Percentiles rank a stretch among this genome's conserved stretches.
phyloP scores from a whole-genome alignment of 2,888 invertebrate genomes.

The Rhogogaster chlorosoma region DNA sequence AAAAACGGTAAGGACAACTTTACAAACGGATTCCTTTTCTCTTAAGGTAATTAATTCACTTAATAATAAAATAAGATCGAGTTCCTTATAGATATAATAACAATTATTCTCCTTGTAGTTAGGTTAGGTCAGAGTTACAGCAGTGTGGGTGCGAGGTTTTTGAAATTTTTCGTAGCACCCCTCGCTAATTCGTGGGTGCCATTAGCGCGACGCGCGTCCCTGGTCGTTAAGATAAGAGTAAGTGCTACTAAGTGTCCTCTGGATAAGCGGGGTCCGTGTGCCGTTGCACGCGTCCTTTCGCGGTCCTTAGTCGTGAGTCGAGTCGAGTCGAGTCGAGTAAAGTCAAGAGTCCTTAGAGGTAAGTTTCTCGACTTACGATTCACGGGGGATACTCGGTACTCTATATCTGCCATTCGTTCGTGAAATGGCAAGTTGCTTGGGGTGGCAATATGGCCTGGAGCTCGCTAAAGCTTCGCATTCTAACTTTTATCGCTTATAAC shows the following conservation, averaged over 20 bases:
- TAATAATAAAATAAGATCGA: not conserved
- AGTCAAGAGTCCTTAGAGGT: constrained; percentile 28
- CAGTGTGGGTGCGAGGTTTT: constrained; percentile 48
- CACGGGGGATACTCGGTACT: constrained; percentile 30
- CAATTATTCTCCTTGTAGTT: not conserved
- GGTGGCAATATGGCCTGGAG: constrained; percentile 33
- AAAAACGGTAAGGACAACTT: not conserved
- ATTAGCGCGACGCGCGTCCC: constrained; percentile 76
- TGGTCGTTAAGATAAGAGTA: constrained; percentile 78
- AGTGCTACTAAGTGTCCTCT: constrained; percentile 78
- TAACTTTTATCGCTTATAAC: constrained; percentile 38
- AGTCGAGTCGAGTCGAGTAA: not conserved
- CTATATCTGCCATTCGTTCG: not conserved
- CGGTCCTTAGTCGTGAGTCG: constrained; percentile 28
- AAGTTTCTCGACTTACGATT: constrained; percentile 30
- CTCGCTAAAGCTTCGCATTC: constrained; percentile 16
- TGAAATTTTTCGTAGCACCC: constrained; percentile 66
- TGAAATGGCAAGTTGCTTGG: constrained; percentile 4
- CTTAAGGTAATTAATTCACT: not conserved
- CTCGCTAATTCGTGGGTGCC: constrained; percentile 75
- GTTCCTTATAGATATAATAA: not conserved
- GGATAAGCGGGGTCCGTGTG: constrained; percentile 73
- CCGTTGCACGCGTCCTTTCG: constrained; percentile 57
- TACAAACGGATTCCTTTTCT: not conserved
- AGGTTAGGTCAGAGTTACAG: not conserved